Conservation (phyloP, 2,888 invertebrate species). For the Iselma pallidipennis region DNA sequence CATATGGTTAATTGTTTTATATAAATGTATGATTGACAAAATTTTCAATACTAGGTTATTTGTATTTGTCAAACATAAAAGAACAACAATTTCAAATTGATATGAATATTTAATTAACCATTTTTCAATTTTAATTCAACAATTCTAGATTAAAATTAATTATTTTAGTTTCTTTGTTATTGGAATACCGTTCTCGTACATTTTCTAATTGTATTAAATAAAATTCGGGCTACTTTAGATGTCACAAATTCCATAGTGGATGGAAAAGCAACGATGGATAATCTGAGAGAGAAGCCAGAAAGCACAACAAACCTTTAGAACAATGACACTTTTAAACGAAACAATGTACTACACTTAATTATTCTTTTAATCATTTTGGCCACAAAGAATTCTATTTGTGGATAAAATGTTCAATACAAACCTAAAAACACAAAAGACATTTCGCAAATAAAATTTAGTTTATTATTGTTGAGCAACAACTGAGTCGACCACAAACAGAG, state of each 20-base stretch:
- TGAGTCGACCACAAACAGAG: not conserved
- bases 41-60: not conserved
- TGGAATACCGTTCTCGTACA: not conserved
- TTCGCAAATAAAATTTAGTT: not conserved
- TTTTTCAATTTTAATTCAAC: not conserved
- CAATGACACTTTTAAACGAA: slow-evolving; percentile 34
- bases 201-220: slow-evolving; percentile 5
- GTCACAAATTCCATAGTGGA: slow-evolving; percentile 12
- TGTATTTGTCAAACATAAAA: not conserved
- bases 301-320: slow-evolving; percentile 32
- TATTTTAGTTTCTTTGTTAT: slow-evolving; percentile 3
- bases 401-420: not conserved
- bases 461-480: not conserved
- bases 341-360: slow-evolving; percentile 36
- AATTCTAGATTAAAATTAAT: slow-evolving; percentile 3
- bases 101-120: not conserved
- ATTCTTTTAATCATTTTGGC: slow-evolving; percentile 33
- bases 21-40: not conserved
- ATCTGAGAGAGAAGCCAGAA: slow-evolving; percentile 31
- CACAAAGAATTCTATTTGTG: slow-evolving; percentile 19
- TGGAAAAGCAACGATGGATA: slow-evolving; percentile 27
- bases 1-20: slow-evolving; percentile 2
- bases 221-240: slow-evolving; percentile 6
- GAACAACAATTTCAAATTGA: not conserved
- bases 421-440: not conserved